A percentile compares a stretch with the other conserved stretches of the same genome.
Conservation (phyloP, 2,797 vertebrate species). For the Sylvia borin region DNA sequence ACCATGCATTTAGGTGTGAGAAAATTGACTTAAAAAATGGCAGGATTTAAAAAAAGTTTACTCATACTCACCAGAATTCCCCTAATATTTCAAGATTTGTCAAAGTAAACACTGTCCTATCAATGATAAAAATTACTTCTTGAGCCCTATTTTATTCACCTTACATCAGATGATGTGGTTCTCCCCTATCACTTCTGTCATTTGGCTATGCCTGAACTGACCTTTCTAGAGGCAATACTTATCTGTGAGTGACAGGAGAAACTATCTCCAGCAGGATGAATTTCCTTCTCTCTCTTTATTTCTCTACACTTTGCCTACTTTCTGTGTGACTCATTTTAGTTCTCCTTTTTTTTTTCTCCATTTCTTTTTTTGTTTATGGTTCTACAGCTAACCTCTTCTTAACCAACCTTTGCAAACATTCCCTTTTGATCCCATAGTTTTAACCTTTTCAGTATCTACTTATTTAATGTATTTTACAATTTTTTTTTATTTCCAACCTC, state of each 20-base stretch:
- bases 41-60: neutral
- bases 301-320: slow-evolving; percentile 38
- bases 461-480: neutral
- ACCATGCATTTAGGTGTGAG: neutral
- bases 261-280: slow-evolving; percentile 58
- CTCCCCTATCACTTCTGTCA: slow-evolving; percentile 62
- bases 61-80: neutral
- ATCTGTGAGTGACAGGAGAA: slow-evolving; percentile 66
- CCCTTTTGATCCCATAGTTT: neutral
- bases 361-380: neutral
- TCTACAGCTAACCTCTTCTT: slow-evolving; percentile 6
- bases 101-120: slow-evolving; percentile 6
- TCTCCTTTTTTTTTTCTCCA: neutral
- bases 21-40: neutral
- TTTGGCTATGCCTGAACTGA: slow-evolving; percentile 64
- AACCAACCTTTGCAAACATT: neutral
- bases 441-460: neutral
- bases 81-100: slow-evolving; percentile 9
- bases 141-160: slow-evolving; percentile 40
- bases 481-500: neutral
- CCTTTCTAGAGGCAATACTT: slow-evolving; percentile 71
- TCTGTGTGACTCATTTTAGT: slow-evolving; percentile 5
- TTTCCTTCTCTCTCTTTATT: slow-evolving; percentile 48
- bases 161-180: slow-evolving; percentile 46
- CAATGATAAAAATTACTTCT: slow-evolving; percentile 17